These are phyloP conservation scores for Catharus fuscescens DNA, from an alignment of 2,113 vertebrate species.

Conservation along the genomic window DNA sequence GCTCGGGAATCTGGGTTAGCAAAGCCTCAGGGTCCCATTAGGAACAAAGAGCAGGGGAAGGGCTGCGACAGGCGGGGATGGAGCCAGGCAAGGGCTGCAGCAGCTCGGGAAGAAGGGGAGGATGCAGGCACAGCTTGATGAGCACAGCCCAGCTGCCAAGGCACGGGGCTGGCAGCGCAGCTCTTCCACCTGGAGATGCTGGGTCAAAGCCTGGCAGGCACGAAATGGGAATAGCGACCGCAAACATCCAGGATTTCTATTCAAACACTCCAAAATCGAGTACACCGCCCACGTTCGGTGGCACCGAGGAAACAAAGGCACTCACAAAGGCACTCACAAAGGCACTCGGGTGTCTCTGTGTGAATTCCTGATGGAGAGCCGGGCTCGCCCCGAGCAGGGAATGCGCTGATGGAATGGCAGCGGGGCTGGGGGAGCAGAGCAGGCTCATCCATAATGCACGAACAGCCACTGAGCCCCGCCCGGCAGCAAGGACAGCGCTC, in stretches of 20 bases:
- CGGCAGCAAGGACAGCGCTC: not conserved
- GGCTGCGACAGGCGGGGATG: not conserved
- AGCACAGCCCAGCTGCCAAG: not conserved
- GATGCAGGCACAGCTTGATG: not conserved
- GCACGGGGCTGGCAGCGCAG: not conserved
- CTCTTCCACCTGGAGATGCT: not conserved
- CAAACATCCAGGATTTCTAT: not conserved
- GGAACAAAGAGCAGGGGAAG: not conserved
- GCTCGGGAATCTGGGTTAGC: constrained; percentile 29
- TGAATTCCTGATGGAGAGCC: not conserved
- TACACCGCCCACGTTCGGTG: accelerated
- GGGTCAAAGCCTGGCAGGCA: not conserved
- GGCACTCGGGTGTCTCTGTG: not conserved
- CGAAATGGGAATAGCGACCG: not conserved
- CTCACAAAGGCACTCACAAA: not conserved
- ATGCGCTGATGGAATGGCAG: not conserved
- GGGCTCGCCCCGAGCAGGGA: not conserved
- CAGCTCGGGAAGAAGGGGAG: not conserved
- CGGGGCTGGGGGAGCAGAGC: not conserved
- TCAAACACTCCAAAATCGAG: not conserved
- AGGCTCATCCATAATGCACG: constrained; percentile 50
- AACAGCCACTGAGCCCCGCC: not conserved
- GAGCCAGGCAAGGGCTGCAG: not conserved
- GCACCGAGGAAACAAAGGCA: not conserved
- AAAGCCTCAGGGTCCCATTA: constrained; percentile 40